Evolutionary conservation across 1,140 invertebrate genomes (phyloP), one percentile per base, ranked within the genome.

Genomic region (Lasioglossum baleicum): DNA sequence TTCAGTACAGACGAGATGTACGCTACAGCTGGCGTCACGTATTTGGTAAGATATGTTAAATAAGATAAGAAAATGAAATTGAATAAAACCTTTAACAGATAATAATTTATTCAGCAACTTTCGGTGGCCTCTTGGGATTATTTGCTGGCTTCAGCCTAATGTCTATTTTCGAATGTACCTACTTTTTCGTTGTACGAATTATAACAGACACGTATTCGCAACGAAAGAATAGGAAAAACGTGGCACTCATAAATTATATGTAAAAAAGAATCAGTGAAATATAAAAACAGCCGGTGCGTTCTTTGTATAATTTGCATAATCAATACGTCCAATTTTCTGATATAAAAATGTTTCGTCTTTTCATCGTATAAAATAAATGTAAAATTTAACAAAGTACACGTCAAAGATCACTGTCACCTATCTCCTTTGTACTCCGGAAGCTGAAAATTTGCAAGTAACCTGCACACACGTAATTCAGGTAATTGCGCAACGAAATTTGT

Each of bases 141-240:
- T 95, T 95, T 88, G 92, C 95, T 40, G 96, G 95, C 2, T 96
- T 96, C 85, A 96, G 95, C 67, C 92, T 96, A n/a, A 94, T 96
- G 72, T 95, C 95, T 0, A 94, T 93, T 2, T 94, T 95, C 60
- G 96, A 96, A 87, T 90, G 96, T 58, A 35, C 95, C 7, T 94
- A 96, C 75, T 96, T 95, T 83, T 94, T 96, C 73, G 90, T 94
- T 2, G 90, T 95, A 81, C 90, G 94, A 17, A 83, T 94, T 0
- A 85, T 94, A 42, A 92, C 91, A 63, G 92, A 94, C 75, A 80
- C 20, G 71, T 81, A 53, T 35, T 61, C 51, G 64, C 83, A 61
- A 56, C 22, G 26, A 66, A 42, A 10, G 60, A 75, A 60, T 5
- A 48, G 2, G 53, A 11, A 48, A 79, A 67, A 53, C 63, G 61